Evolutionary conservation across 2,113 vertebrate species (phyloP).

Genomic region (Oryctolagus cuniculus): mOryCun1.1 NC_091434.1:44161501-44162000

Average conservation of each 20-base stretch:
- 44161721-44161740: constrained; percentile 45
- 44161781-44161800: neutral
- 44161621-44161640: constrained; percentile 55
- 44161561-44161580: neutral
- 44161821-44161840: neutral
- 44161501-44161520: neutral
- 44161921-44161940: neutral
- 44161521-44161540: neutral
- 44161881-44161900: neutral
- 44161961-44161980: neutral
- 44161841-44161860: neutral
- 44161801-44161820: neutral
- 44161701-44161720: constrained; percentile 35
- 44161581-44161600: neutral
- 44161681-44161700: neutral
- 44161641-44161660: constrained; percentile 49
- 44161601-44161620: neutral
- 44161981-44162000: neutral
- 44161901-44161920: neutral
- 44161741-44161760: neutral
- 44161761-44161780: constrained; percentile 40
- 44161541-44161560: neutral
- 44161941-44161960: neutral
- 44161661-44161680: constrained; percentile 7
- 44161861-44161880: neutral